A percentile compares a stretch with the other conserved stretches of the same genome.
Conservation (phyloP, 2,113 vertebrate genomes). For the Nibea albiflora region DNA sequence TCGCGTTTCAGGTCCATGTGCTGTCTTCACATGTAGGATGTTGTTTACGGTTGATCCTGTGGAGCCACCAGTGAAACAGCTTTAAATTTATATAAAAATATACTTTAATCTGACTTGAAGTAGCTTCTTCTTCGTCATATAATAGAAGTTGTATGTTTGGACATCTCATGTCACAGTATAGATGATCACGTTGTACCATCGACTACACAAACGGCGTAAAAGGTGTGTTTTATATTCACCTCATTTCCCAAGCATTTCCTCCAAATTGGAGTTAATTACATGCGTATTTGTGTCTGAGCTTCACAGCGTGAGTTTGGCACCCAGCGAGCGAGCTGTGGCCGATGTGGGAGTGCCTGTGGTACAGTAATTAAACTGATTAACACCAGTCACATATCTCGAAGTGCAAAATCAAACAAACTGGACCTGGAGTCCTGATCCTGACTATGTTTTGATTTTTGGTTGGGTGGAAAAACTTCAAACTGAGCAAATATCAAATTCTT, state of each 20-base stretch:
- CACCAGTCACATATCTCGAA: background rate
- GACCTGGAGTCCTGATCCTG: background rate
- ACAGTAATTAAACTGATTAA: conserved; percentile 2
- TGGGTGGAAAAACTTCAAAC: background rate
- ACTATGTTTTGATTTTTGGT: background rate
- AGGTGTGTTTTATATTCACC: background rate
- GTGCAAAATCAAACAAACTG: background rate
- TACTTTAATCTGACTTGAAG: background rate
- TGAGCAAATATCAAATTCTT: background rate
- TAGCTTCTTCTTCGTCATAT: background rate
- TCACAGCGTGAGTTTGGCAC: conserved; percentile 9
- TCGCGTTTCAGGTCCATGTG: conserved; percentile 60
- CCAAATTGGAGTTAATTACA: conserved; percentile 7
- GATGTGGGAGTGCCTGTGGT: background rate
- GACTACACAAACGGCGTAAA: background rate
- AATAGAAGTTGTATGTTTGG: too few species aligned
- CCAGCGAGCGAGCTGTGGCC: background rate
- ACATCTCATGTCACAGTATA: background rate
- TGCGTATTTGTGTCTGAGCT: background rate
- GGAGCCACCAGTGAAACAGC: background rate
- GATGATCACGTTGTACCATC: background rate
- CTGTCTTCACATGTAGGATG: conserved; percentile 8
- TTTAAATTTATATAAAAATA: background rate
- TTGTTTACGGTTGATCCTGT: background rate
- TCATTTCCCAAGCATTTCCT: background rate